A percentile compares a stretch with the other conserved stretches of the same genome.
Conservation (phyloP, 2,797 vertebrate species). For the Coranthus polyacanthus region DNA sequence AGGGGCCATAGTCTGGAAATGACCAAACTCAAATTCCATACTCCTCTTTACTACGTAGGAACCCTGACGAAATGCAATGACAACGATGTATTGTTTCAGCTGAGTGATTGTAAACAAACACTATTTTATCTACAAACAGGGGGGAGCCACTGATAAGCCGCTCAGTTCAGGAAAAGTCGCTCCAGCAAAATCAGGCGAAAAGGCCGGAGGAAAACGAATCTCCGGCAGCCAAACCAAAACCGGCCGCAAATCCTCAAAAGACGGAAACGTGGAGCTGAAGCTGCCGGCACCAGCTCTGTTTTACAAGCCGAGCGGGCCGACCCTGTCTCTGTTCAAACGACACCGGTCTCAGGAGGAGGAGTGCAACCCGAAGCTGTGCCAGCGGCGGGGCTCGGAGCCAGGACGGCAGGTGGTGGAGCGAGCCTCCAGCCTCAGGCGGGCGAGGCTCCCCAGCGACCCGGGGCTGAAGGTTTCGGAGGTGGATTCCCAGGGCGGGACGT, state of each 20-base stretch:
- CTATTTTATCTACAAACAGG: conserved; percentile 43
- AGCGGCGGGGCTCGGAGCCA: conserved; percentile 73
- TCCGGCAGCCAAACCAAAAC: conserved; percentile 21
- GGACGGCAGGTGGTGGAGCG: conserved; percentile 36
- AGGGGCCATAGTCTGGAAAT: too few species aligned
- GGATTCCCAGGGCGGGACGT: conserved; percentile 28
- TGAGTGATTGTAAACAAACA: not conserved
- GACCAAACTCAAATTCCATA: too few species aligned
- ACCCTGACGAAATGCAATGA: too few species aligned
- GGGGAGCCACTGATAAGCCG: conserved; percentile 3
- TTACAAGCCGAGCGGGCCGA: conserved; percentile 60
- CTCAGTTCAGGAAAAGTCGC: not conserved
- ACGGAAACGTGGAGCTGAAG: conserved; percentile 20
- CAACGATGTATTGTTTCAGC: not conserved
- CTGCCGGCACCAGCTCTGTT: conserved; percentile 62
- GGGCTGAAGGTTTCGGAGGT: conserved; percentile 66
- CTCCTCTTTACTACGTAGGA: too few species aligned
- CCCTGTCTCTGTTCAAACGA: conserved; percentile 71
- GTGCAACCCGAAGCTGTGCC: not conserved
- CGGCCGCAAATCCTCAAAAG: conserved; percentile 34
- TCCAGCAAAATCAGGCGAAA: conserved; percentile 57
- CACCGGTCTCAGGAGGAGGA: conserved; percentile 64
- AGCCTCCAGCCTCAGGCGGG: conserved; percentile 28
- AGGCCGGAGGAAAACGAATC: conserved; percentile 28
- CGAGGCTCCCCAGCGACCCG: conserved; percentile 63